Base-by-base conservation (phyloP, 1,140 invertebrate species). In the Zaprionus tsacasi region DNA sequence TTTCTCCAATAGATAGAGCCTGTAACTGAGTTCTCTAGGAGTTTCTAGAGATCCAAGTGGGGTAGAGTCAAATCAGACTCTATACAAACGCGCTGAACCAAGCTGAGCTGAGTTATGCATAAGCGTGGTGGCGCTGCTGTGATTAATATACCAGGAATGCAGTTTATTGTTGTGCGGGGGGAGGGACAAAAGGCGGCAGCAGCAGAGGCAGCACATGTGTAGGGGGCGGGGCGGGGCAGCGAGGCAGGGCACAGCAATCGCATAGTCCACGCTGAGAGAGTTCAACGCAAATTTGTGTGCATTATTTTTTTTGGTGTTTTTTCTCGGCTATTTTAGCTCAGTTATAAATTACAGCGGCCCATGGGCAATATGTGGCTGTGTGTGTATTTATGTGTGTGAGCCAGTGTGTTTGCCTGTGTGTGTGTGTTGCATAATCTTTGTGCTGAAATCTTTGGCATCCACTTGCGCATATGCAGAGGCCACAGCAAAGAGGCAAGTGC, bases 141-240 rank as follows among this genome's bases (percentile, higher is more conserved):
- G 82, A 87, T 87, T 87, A 87, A 87, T 87, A 87, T 87, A 76
- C 82, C 35, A 75, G 76, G 82, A 87, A 87, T 87, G 82, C 82
- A 88, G 82, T 87, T 87, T 85, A 86, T 85, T 85, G 81, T 82
- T 82, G 75, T 64, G 40, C n/a, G 40, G 2, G 40, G 40, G 7
- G 7, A 0, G 7, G 40, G 3, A 27, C 45, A 65, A 50, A 75
- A 56, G 59, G 13, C n/a, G 7, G 33, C 12, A 3, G 17, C 1
- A 13, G 50, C 1, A 10, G 43, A 69, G 50, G 66, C 57, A 43
- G 48, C 61, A 65, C 43, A 71, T 70, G 75, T 63, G 38, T n/a
- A n/a, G 38, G 13, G 38, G 38, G 38, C 4, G 13, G 38, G 38
- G 38, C 4, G 13, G 36, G 36, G 36, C 36, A 12, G 6, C 27